Base-by-base conservation (phyloP, 2,888 invertebrate genomes). In the Prosopocoilus inquinatus region DNA sequence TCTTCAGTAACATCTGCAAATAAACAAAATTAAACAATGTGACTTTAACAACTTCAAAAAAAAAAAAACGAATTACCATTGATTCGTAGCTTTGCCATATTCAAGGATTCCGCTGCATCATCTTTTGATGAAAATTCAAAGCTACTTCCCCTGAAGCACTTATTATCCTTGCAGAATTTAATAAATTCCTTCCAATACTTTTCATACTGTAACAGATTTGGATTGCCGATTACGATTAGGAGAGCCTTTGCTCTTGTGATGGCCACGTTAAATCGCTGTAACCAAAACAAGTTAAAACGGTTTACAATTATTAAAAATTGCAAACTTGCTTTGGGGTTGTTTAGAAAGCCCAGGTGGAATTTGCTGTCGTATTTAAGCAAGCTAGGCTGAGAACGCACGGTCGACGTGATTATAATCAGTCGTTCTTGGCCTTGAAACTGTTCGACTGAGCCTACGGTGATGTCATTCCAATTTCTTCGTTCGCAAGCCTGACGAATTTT, bases 361-460 rank as follows among this genome's bases (percentile, higher is more conserved):
- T 78, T 80, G 1, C 78, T 75, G 65, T 85, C 81, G 61, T 81
- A 79, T 47, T 79, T 75, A 28, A 87, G 70, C 4, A 77, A 62
- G 11, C 76, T 69, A 32, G 66, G 64, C 67, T 79, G 82, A 1
- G 88, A 87, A 28, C 93, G 81, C n/a, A 90, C 94, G 0, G 91
- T 91, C 0, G 91, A 87, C 48, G 92, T 82, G 12, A 94, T 84
- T 47, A 94, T 88, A 2, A 90, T 83, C 28, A 84, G 78, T 67
- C 87, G 85, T 75, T 94, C 94, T 66, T 89, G 89, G 1, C 94
- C 94, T 74, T 94, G 94, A 74, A 91, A 92, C 52, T 87, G 84
- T 73, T 94, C 94, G 9, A 91, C 91, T 0, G 92, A 89, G 0
- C 93, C 93, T 47, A 88, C 83, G 58, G 83, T 81, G 9, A 89